These are phyloP conservation scores for Acronicta alni DNA, from an alignment of 2,888 invertebrate species.

Conservation along the genomic window DNA sequence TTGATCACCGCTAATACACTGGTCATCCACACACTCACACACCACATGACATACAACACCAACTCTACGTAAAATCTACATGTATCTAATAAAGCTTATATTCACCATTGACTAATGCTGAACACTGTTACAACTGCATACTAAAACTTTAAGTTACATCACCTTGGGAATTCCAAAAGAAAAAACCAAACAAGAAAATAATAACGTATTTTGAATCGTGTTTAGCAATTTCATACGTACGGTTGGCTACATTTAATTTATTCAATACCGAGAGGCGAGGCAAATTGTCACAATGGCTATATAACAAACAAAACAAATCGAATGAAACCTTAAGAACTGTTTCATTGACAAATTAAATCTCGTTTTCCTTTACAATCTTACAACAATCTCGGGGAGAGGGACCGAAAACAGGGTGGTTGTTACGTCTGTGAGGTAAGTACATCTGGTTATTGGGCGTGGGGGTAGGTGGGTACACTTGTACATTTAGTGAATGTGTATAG, in stretches of 20 bases:
- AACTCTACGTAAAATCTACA: slow-evolving; percentile 30
- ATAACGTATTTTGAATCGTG: slow-evolving; percentile 34
- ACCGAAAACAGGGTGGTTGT: slow-evolving; percentile 64
- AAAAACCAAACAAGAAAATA: slow-evolving; percentile 36
- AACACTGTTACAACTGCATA: slow-evolving; percentile 20
- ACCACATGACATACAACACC: slow-evolving; percentile 35
- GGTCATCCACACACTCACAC: slow-evolving; percentile 37
- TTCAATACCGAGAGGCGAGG: slow-evolving; percentile 45
- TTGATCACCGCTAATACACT: slow-evolving; percentile 66
- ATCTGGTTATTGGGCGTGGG: slow-evolving; percentile 61
- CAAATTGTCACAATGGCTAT: slow-evolving; percentile 51
- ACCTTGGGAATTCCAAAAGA: slow-evolving; percentile 19
- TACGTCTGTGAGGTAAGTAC: slow-evolving; percentile 62
- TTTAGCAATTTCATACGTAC: slow-evolving; percentile 49
- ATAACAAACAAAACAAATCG: slow-evolving; percentile 57
- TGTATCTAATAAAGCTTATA: slow-evolving; percentile 26
- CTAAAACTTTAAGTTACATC: slow-evolving; percentile 23
- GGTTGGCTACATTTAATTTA: slow-evolving; percentile 43
- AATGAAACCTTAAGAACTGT: slow-evolving; percentile 58
- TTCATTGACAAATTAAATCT: slow-evolving; percentile 65
- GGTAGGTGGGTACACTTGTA: slow-evolving; percentile 65
- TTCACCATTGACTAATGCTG: slow-evolving; percentile 1
- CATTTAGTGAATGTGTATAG: slow-evolving; percentile 69
- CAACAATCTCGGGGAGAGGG: slow-evolving; percentile 57
- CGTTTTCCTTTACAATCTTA: slow-evolving; percentile 63